Percentiles rank a stretch among this genome's conserved stretches.
Conservation (phyloP, 2,113 vertebrate species). For the Phainopepla nitens region DNA sequence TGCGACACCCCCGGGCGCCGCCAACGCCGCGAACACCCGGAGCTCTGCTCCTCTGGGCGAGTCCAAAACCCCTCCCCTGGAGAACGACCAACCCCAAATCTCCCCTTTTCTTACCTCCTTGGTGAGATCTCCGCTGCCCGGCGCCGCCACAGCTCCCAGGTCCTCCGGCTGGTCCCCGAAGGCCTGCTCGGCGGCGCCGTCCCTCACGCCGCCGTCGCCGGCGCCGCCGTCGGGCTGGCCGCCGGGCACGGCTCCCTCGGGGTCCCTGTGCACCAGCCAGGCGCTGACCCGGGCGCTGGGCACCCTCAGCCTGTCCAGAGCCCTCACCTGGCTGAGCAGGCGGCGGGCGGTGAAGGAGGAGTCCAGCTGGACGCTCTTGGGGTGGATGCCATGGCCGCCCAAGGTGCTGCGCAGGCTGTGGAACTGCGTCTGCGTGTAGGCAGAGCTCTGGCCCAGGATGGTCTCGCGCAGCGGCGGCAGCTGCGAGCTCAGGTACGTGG, state of each 20-base stretch:
- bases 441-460: constrained; percentile 97
- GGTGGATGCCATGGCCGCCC: constrained; percentile 97
- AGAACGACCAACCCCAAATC: too few species aligned
- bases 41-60: accelerated
- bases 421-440: constrained; percentile 99
- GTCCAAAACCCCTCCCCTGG: accelerated
- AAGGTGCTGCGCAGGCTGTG: constrained; percentile 95
- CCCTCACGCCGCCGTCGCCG: constrained; percentile 83
- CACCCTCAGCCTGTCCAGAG: constrained; percentile 89
- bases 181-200: constrained; percentile 81
- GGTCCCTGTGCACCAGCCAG: constrained; percentile 94
- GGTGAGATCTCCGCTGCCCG: constrained; percentile 85
- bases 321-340: constrained; percentile 91
- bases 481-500: constrained; percentile 92
- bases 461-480: constrained; percentile 95
- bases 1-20: accelerated
- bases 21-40: accelerated
- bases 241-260: constrained; percentile 86
- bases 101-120: constrained; percentile 85
- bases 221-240: constrained; percentile 80
- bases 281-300: constrained; percentile 90
- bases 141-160: constrained; percentile 89
- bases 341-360: constrained; percentile 89
- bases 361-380: constrained; percentile 95
- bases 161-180: constrained; percentile 85